Evolutionary conservation across 2,888 invertebrate genomes (phyloP), one percentile per base, ranked within the genome.

Genomic region (Eupithecia abbreviata): DNA sequence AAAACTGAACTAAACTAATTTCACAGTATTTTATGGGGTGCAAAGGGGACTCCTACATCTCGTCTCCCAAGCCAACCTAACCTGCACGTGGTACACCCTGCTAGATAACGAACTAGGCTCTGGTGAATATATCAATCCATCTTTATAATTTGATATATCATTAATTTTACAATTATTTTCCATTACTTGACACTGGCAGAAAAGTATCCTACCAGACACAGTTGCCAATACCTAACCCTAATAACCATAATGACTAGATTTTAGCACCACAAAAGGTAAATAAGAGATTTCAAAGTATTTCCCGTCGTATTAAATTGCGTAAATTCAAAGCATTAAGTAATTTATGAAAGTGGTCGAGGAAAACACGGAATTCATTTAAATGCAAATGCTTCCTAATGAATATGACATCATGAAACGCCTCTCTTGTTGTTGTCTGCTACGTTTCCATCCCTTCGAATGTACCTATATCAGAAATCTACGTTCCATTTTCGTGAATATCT

Each of bases 331-430:
- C 62, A 62, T 10, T 18, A 9, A 4, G 15, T 58, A 41, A 41
- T 42, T 13, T 13, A 13, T 30, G 42, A 66, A 42, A 5, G 15
- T 45, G 15, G 74, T 71, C 73, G 71, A 41, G 68, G 71, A 71
- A 9, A 72, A 77, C 66, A 73, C 30, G 15, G 43, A 75, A 70
- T 76, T 76, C 65, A 79, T 79, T 78, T 79, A 75, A 62, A 81
- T 80, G 77, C 68, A 72, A 81, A 79, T 79, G 74, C 45, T n/a
- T 67, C 30, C 12, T 62, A 62, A 62, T 62, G 18, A 62, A 67
- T 67, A 30, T 66, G 49, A 71, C 71, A 43, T 47, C 66, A 66
- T 7, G 66, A 15, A 42, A 42, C 41, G 12, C 18, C 18, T 62
- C 18, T 58, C 55, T 9, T 58, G 18, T 55, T n/a, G 55, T 18